Percentiles rank a stretch among this genome's conserved stretches.
These are phyloP conservation scores for Calliopsis andreniformis DNA, from an alignment of 1,140 invertebrate genomes.

Conservation along the genomic window DNA sequence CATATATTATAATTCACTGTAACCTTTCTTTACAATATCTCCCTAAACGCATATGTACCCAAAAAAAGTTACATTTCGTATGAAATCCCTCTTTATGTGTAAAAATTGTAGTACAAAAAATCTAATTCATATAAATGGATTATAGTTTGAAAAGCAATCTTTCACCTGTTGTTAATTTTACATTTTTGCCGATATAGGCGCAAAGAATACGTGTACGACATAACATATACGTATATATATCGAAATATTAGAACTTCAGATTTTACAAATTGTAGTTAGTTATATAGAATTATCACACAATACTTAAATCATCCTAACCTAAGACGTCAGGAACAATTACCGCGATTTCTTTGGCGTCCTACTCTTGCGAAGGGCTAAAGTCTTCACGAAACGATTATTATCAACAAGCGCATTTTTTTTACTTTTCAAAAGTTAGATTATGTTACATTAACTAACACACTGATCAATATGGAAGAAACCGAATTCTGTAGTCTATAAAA, in stretches of 20 bases:
- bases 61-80: too few species aligned
- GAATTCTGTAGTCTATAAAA: conserved; percentile 57
- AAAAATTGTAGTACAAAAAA: too few species aligned
- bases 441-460: conserved; percentile 21
- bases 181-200: too few species aligned
- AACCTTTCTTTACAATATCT: too few species aligned
- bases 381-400: conserved; percentile 8
- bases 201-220: neutral
- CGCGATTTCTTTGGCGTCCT: conserved; percentile 19
- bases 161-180: too few species aligned
- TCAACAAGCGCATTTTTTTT: neutral
- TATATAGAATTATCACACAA: conserved; percentile 1
- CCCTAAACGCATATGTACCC: too few species aligned
- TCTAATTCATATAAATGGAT: too few species aligned
- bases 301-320: conserved; percentile 55
- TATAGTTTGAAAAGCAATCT: too few species aligned
- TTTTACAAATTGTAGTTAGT: conserved; percentile 6
- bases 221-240: neutral
- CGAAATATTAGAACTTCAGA: conserved; percentile 1
- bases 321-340: conserved; percentile 39
- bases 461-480: conserved; percentile 63
- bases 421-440: neutral
- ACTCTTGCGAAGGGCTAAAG: conserved; percentile 4
- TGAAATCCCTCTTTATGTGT: too few species aligned
- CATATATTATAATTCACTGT: too few species aligned